Evolutionary conservation across 2,888 invertebrate genomes (phyloP), one percentile per base, ranked within the genome.

Genomic region (Aphodius sticticus): DNA sequence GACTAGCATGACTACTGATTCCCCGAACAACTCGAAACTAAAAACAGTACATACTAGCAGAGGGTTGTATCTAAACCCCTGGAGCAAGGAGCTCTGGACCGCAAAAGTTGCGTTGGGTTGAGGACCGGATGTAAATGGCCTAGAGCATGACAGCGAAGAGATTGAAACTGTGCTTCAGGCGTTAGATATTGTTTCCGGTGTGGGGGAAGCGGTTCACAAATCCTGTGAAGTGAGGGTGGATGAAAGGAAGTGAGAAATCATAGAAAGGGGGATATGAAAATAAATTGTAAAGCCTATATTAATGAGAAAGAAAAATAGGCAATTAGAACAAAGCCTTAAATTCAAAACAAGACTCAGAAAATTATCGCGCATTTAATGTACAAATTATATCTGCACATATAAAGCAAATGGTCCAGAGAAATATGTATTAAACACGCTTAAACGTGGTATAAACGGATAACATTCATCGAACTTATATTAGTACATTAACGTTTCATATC

Each of bases 101-200:
- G 76, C 79, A 77, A 78, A 79, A 78, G 80, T 76, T 76, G 77
- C 77, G 77, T 80, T 79, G 80, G 79, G 80, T 80, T 76, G 79
- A 76, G 70, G 78, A 79, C 81, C 81, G 81, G 81, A 81, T 82
- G 81, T 77, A 81, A 80, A 82, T 82, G 81, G 80, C 82, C 81
- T 69, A 77, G 79, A 82, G 80, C 79, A 74, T 77, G 79, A 78
- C 79, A 77, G 74, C 70, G 78, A 74, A 53, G 79, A 79, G 77
- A 79, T 79, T 76, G 78, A 36, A 75, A 70, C 76, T 76, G 75
- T 79, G 77, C 74, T 77, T 78, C 72, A 74, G 72, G 78, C 79
- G 77, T 79, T 79, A 53, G 76, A 79, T 69, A 77, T 77, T 70
- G 70, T 71, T 70, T 70, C 70, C 71, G 70, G 69, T 79, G 70